Conservation (phyloP, 1,140 invertebrate genomes). For the Zaprionus taronus region DNA sequence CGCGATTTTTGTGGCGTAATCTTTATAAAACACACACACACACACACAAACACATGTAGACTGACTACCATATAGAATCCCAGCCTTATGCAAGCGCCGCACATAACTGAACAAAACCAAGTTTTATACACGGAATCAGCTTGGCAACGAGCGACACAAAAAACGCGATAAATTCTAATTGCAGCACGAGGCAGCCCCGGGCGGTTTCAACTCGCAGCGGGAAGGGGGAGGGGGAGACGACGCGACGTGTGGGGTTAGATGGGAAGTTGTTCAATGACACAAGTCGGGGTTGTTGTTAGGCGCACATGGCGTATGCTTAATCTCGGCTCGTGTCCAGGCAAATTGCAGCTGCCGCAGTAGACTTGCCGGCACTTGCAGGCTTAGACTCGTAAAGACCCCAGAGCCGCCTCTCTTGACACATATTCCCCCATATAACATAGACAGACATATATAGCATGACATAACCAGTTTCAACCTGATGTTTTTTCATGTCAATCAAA, state of each 20-base stretch:
- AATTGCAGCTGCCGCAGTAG: conserved; percentile 35
- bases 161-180: conserved; percentile 76
- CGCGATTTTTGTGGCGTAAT: conserved; percentile 17
- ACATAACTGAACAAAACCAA: conserved; percentile 16
- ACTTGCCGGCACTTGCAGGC: conserved; percentile 53
- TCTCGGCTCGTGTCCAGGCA: conserved; percentile 56
- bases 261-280: conserved; percentile 37
- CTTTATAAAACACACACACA: conserved; percentile 3
- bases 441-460: conserved; percentile 44
- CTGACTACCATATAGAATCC: conserved; percentile 13
- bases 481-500: conserved; percentile 53
- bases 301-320: conserved; percentile 59
- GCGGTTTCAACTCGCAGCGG: conserved; percentile 11
- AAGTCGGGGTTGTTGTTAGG: conserved; percentile 10
- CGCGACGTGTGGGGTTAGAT: neutral
- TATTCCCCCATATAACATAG: conserved; percentile 17
- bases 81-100: conserved; percentile 31
- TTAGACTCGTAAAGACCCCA: conserved; percentile 11
- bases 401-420: conserved; percentile 58
- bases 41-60: neutral
- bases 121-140: conserved; percentile 25
- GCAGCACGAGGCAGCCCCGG: conserved; percentile 57
- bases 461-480: conserved; percentile 55
- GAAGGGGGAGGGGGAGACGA: no score
- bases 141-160: conserved; percentile 54